phyloP scores from a whole-genome alignment of 2,797 vertebrate genomes.

The Catamblyrhynchus diadema region DNA sequence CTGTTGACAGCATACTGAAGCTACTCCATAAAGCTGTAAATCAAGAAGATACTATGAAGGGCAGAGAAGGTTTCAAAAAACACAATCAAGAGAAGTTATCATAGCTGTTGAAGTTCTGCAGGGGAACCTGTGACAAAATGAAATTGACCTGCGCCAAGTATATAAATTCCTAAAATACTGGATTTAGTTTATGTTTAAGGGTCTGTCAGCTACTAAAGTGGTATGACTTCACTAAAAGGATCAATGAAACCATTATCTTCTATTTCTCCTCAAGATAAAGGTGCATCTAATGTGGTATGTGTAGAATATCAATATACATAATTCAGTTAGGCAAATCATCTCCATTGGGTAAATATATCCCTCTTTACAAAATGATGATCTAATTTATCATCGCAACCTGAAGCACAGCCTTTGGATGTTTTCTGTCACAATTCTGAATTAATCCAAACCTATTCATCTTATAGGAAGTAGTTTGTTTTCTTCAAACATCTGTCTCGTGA shows the following conservation, averaged over 20 bases:
- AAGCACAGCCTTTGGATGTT: neutral
- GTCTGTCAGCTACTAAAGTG: neutral
- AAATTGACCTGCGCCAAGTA: neutral
- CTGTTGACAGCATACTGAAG: neutral
- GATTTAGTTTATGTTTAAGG: neutral
- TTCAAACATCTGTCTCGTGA: neutral
- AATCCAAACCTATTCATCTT: neutral
- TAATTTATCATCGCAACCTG: neutral
- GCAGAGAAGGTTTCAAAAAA: neutral
- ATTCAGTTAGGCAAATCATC: neutral
- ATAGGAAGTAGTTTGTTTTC: neutral
- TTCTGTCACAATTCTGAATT: neutral
- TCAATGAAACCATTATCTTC: neutral
- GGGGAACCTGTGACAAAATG: neutral
- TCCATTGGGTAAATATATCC: neutral
- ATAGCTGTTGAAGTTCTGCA: neutral
- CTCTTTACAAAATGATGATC: rapidly evolving
- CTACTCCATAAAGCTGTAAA: neutral
- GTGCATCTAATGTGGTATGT: neutral
- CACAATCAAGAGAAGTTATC: neutral
- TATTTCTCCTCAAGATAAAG: neutral
- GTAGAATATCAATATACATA: neutral
- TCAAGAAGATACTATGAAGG: neutral
- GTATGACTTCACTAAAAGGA: neutral
- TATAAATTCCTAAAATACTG: neutral